A percentile compares a stretch with the other conserved stretches of the same genome.
Conservation (phyloP, 2,797 vertebrate genomes). For the Chaunax sp. region DNA sequence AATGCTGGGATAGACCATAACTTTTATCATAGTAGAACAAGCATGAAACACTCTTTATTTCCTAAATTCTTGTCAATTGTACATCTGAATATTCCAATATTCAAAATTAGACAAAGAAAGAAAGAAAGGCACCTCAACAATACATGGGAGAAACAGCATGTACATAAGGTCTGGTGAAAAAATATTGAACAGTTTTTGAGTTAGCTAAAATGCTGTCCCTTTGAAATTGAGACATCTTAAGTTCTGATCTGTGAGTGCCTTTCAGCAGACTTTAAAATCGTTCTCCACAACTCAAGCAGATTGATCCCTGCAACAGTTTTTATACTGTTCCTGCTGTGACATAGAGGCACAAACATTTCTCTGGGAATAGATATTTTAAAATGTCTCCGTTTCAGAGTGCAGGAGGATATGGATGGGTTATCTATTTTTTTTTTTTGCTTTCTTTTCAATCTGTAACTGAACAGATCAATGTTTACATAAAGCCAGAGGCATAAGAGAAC, state of each 20-base stretch:
- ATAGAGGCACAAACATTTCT: constrained; percentile 41
- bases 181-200: too few relatives aligned
- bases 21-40: too few relatives aligned
- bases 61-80: too few relatives aligned
- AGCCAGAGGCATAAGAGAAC: constrained; percentile 23
- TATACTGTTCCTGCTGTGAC: constrained; percentile 60
- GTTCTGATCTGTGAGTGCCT: constrained; percentile 44
- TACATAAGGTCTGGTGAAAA: too few relatives aligned
- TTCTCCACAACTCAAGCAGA: constrained; percentile 46
- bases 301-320: constrained; percentile 52
- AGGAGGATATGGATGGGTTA: constrained; percentile 33
- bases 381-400: constrained; percentile 68
- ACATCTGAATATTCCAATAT: too few relatives aligned
- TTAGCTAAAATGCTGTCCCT: constrained; percentile 36
- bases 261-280: constrained; percentile 53
- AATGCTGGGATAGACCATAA: too few relatives aligned
- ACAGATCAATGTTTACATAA: constrained; percentile 46
- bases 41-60: too few relatives aligned
- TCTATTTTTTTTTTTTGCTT: constrained; percentile 42
- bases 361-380: constrained; percentile 57
- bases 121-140: too few relatives aligned
- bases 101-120: too few relatives aligned
- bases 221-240: constrained; percentile 49
- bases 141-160: too few relatives aligned
- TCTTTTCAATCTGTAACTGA: constrained; percentile 44